These are phyloP conservation scores for Sinosuthora webbiana DNA, from an alignment of 2,113 vertebrate genomes.

Conservation along the genomic window DNA sequence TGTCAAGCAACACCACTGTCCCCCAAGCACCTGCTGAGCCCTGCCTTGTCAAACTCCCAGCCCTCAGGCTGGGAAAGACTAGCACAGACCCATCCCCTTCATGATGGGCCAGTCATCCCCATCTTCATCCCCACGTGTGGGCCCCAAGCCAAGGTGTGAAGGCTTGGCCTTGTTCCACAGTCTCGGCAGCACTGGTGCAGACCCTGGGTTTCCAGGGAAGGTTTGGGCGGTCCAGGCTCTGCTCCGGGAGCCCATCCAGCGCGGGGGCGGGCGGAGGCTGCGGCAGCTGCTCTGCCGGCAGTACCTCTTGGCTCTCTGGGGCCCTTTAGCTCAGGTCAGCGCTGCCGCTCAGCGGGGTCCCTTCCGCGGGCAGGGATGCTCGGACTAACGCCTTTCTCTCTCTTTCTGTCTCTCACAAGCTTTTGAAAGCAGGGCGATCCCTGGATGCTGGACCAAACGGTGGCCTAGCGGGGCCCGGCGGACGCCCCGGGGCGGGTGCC, in stretches of 20 bases:
- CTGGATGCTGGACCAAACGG: constrained; percentile 55
- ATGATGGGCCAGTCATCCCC: rapidly evolving
- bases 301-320: not conserved
- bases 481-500: not conserved
- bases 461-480: not conserved
- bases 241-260: not conserved
- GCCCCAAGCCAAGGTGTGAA: not conserved
- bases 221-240: not conserved
- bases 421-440: constrained; percentile 72
- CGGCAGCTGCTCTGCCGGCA: not conserved
- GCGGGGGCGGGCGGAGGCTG: not conserved
- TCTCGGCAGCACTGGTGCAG: not conserved
- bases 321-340: rapidly evolving
- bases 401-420: constrained; percentile 57
- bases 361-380: not conserved
- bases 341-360: not conserved
- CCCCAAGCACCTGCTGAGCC: not conserved
- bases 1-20: rapidly evolving
- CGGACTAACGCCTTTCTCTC: not conserved
- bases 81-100: rapidly evolving
- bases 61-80: not conserved
- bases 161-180: not conserved
- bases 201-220: not conserved
- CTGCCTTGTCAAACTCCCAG: rapidly evolving
- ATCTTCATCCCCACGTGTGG: not conserved